phyloP scores from a whole-genome alignment of 2,797 vertebrate species.

The Typhlichthys eigenmanni region DNA sequence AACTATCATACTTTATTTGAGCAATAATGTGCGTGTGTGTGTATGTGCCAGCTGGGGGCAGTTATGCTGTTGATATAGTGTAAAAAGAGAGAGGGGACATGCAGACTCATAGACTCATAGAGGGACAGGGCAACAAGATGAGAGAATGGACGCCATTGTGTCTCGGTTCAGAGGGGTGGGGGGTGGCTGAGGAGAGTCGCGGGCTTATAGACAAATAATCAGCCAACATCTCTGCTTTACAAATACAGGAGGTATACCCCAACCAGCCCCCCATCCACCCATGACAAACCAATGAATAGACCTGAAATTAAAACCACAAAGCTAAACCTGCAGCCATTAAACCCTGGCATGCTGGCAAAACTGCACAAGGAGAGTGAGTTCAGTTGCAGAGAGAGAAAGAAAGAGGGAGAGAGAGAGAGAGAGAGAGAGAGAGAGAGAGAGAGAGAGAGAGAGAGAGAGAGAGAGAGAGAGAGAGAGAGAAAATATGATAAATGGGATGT shows the following conservation, averaged over 20 bases:
- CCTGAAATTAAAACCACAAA: conserved; percentile 48
- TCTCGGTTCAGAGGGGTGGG: conserved; percentile 38
- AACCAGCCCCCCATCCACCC: too few species aligned
- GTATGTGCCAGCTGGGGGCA: conserved; percentile 21
- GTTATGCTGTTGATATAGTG: conserved; percentile 69
- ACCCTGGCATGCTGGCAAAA: conserved; percentile 32
- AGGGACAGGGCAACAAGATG: conserved; percentile 59
- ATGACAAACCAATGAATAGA: neutral
- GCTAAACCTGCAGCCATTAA: conserved; percentile 54
- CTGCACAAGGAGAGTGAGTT: conserved; percentile 33
- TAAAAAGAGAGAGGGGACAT: conserved; percentile 59
- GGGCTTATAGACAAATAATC: conserved; percentile 15
- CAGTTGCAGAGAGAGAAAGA: neutral
- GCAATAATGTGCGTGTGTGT: neutral
- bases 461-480: conserved; percentile 35
- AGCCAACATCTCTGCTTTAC: neutral
- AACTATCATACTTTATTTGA: too few species aligned
- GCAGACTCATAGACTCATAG: conserved; percentile 63
- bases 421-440: neutral
- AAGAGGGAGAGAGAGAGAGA: conserved; percentile 4
- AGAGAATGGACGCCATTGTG: conserved; percentile 70
- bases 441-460: conserved; percentile 5
- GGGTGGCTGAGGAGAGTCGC: conserved; percentile 16
- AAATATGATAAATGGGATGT: conserved; percentile 74
- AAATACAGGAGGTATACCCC: neutral